phyloP scores from a whole-genome alignment of 2,888 invertebrate species.

The Hemistola chrysoprasaria region DNA sequence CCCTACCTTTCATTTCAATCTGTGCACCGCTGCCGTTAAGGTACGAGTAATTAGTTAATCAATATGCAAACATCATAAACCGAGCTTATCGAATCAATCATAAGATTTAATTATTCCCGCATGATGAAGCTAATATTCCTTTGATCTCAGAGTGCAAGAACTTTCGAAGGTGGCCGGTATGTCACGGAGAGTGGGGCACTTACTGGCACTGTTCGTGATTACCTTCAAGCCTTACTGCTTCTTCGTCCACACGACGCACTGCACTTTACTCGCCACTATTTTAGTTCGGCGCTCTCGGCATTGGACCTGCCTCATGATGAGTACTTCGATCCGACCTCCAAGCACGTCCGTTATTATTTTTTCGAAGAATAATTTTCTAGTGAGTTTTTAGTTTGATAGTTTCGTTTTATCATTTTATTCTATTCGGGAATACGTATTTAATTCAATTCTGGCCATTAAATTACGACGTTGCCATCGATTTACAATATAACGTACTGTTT shows the following conservation, averaged over 20 bases:
- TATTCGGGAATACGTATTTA: background rate
- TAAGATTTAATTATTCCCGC: no score
- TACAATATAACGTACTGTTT: no score
- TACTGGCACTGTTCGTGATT: constrained; percentile 81
- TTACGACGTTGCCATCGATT: no score
- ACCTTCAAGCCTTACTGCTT: constrained; percentile 80
- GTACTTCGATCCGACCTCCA: constrained; percentile 66
- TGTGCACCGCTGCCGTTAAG: no score
- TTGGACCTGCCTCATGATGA: constrained; percentile 73
- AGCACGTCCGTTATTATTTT: constrained; percentile 68
- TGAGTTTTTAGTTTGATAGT: constrained; percentile 4
- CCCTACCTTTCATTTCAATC: no score
- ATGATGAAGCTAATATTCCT: no score
- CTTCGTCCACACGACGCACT: constrained; percentile 81
- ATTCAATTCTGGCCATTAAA: no score
- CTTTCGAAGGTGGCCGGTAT: constrained; percentile 80
- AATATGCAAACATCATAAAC: no score
- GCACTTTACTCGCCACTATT: constrained; percentile 81
- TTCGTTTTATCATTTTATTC: background rate
- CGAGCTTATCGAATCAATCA: no score
- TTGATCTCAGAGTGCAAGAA: constrained; percentile 57
- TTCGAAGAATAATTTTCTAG: constrained; percentile 55
- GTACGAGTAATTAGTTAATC: no score
- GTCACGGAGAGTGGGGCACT: constrained; percentile 81
- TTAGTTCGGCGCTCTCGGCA: constrained; percentile 70